These are phyloP conservation scores for Brachionus koreanus DNA, from an alignment of 1,140 invertebrate genomes.

Conservation along the genomic window DNA sequence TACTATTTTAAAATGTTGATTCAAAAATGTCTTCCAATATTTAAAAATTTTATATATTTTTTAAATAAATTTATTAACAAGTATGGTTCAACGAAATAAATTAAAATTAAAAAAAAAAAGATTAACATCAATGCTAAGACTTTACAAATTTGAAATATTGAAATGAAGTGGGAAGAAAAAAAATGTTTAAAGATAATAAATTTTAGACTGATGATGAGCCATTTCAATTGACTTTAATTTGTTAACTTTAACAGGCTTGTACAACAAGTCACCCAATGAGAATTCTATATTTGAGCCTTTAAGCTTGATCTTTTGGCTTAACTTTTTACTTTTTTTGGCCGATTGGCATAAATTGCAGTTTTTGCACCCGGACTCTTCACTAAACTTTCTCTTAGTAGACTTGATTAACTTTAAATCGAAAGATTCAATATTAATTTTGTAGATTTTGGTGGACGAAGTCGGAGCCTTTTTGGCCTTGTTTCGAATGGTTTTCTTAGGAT, in stretches of 20 bases:
- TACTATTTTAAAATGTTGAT: no score
- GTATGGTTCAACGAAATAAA: neutral
- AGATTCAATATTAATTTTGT: slow-evolving; percentile 20
- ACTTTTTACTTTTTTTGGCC: neutral
- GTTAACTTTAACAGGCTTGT: neutral
- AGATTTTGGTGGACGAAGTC: neutral
- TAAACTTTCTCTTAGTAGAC: neutral
- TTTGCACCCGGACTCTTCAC: neutral
- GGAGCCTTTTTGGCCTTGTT: slow-evolving; percentile 36
- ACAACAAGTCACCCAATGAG: slow-evolving; percentile 1
- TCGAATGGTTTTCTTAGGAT: slow-evolving; percentile 28
- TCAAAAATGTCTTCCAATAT: neutral
- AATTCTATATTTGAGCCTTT: slow-evolving; percentile 28
- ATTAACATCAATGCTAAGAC: neutral
- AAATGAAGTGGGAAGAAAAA: no score
- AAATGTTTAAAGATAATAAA: slow-evolving; percentile 6
- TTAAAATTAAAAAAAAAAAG: neutral
- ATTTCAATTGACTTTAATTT: neutral
- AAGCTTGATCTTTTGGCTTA: neutral
- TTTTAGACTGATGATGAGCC: slow-evolving; percentile 1
- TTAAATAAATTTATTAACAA: neutral
- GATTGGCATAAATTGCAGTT: neutral
- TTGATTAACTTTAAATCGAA: slow-evolving; percentile 15
- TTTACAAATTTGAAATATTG: neutral
- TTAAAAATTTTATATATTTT: neutral